Conservation (phyloP, 2,113 vertebrate genomes). For the Chrysemys picta region DNA sequence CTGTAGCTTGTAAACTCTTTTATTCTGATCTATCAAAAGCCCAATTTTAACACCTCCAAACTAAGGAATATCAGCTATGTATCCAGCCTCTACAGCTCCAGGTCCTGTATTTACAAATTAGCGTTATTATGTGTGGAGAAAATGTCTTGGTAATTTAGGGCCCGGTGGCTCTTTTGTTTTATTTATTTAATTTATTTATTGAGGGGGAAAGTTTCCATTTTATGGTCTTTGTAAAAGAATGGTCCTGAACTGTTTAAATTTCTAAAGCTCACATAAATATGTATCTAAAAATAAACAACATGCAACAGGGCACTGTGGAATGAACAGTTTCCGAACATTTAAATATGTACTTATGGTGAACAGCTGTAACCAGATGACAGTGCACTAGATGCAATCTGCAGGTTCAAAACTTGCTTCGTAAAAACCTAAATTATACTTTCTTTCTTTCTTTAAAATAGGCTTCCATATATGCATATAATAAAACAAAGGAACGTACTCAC, state of each 20-base stretch:
- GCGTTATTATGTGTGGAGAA: not conserved
- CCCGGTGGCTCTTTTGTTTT: not conserved
- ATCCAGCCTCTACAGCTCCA: not conserved
- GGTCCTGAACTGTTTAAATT: not conserved
- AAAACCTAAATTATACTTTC: not conserved
- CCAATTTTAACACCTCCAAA: not conserved
- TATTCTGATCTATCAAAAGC: not conserved
- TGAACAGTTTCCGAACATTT: not conserved
- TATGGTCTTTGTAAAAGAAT: not conserved
- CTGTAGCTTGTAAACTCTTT: not conserved
- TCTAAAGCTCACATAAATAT: not conserved
- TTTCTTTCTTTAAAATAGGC: not conserved
- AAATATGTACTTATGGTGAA: not conserved
- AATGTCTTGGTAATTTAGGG: not conserved
- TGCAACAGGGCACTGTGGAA: not conserved
- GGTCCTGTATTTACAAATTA: not conserved
- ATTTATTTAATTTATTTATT: not conserved
- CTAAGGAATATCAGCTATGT: not conserved
- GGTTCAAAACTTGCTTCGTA: not conserved
- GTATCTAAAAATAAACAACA: not conserved
- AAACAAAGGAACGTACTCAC: not conserved
- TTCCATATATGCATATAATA: not conserved
- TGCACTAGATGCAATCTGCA: not conserved
- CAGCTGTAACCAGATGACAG: not conserved
- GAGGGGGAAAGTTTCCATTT: slow-evolving; percentile 2